A percentile compares a stretch with the other conserved stretches of the same genome.
These are phyloP conservation scores for Pseudorasbora parva DNA, from an alignment of 2,113 vertebrate species.

Conservation along the genomic window DNA sequence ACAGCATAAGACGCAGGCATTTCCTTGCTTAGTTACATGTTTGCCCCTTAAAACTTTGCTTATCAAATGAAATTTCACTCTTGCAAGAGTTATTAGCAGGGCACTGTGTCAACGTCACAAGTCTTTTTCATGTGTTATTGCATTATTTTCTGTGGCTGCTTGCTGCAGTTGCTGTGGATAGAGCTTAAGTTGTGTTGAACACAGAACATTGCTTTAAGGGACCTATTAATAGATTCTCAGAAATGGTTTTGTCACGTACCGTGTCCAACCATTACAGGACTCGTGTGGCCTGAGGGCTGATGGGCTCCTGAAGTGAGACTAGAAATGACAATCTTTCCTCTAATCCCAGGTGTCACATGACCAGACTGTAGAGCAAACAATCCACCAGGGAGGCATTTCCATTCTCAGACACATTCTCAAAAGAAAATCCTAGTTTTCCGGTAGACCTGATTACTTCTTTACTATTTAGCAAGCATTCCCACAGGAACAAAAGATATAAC, in stretches of 20 bases:
- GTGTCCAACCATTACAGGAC: neutral
- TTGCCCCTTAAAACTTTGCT: neutral
- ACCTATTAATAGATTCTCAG: neutral
- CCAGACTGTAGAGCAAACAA: neutral
- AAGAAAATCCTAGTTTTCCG: neutral
- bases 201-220: neutral
- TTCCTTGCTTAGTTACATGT: neutral
- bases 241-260: neutral
- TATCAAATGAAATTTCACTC: neutral
- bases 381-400: neutral
- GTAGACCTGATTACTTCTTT: neutral
- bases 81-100: neutral
- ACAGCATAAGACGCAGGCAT: too few species aligned
- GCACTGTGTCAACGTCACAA: neutral
- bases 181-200: conserved; percentile 4
- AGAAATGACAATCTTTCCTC: neutral
- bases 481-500: neutral
- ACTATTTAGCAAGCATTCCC: conserved; percentile 6
- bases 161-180: neutral
- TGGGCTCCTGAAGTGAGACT: neutral
- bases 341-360: conserved; percentile 4
- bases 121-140: neutral
- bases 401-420: neutral
- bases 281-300: neutral
- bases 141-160: neutral